These are phyloP conservation scores for Drosophila bifasciata DNA, from an alignment of 1,140 invertebrate species.

Conservation along the genomic window DNA sequence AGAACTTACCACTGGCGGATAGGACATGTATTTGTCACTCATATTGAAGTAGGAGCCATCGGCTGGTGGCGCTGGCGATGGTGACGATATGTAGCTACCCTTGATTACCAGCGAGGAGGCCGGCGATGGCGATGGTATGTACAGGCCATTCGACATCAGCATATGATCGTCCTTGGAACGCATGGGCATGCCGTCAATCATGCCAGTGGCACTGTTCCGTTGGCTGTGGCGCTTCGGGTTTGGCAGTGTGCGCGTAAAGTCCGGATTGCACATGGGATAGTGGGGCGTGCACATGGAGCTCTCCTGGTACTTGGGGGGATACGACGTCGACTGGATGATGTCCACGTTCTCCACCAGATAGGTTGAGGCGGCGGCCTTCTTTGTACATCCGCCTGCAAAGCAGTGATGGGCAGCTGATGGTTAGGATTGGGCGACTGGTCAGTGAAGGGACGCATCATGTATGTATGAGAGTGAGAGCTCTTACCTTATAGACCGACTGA, in stretches of 20 bases:
- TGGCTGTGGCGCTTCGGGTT: slow-evolving; percentile 79
- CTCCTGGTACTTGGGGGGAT: slow-evolving; percentile 81
- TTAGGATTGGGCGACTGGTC: slow-evolving; percentile 47
- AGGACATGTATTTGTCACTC: slow-evolving; percentile 89
- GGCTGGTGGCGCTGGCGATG: slow-evolving; percentile 89
- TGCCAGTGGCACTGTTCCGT: slow-evolving; percentile 66
- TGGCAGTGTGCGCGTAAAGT: slow-evolving; percentile 76
- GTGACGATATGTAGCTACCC: slow-evolving; percentile 83
- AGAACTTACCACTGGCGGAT: slow-evolving; percentile 86
- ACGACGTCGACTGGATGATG: slow-evolving; percentile 77
- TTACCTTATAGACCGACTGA: slow-evolving; percentile 85
- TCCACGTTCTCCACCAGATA: slow-evolving; percentile 80
- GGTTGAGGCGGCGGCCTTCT: slow-evolving; percentile 79
- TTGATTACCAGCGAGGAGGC: slow-evolving; percentile 80
- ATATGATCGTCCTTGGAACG: slow-evolving; percentile 80
- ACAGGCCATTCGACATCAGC: slow-evolving; percentile 76
- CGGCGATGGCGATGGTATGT: slow-evolving; percentile 76
- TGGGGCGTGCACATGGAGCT: slow-evolving; percentile 80
- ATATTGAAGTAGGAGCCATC: slow-evolving; percentile 92
- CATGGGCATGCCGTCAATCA: slow-evolving; percentile 75
- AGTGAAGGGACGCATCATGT: slow-evolving; percentile 7
- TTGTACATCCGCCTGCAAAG: slow-evolving; percentile 80
- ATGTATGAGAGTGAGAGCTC: slow-evolving; percentile 5
- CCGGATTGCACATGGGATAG: slow-evolving; percentile 77
- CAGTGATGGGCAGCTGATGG: slow-evolving; percentile 79